Base-by-base conservation (phyloP, 2,888 invertebrate genomes). In the Tanaodytes sp. region DNA sequence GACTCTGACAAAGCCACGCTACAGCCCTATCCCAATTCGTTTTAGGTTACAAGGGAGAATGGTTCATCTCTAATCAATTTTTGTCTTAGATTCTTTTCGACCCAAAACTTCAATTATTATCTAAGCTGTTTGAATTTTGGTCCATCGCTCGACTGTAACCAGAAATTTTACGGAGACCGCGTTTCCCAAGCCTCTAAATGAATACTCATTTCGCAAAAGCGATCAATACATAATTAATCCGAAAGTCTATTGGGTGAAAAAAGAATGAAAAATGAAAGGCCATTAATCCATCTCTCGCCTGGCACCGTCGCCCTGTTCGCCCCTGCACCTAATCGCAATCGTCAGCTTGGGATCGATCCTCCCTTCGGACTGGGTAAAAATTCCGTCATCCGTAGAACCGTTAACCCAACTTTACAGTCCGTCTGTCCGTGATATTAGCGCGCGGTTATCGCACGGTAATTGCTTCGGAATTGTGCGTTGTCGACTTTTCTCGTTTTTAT, bases 401-500 rank as follows among this genome's bases (percentile, higher is more conserved):
- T n/a, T 48, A 51, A 51, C 37, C 49, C 39, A 57, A 64, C 49
- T 57, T 49, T 57, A 1, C 16, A 59, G 52, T 58, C 57, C 31
- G 57, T 51, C 58, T 59, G 59, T 48, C 49, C 40, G 43, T 52
- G 59, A 59, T 59, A 66, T 66, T 66, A 66, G 65, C n/a, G n/a
- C n/a, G n/a, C n/a, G n/a, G n/a, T n/a, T n/a, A n/a, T n/a, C 58
- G 27, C 52, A 40, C 46, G 40, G 55, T 69, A 69, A 69, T 69
- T 58, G 69, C 61, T 49, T 46, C 27, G 57, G 55, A 57, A 62
- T 70, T 65, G 65, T 70, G 70, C 73, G 67, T 65, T 72, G 65
- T 74, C 61, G 73, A 73, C 76, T 77, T 75, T 70, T 66, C 66
- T 54, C 57, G 64, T 70, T 74, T 74, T 71, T 72, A 73, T 77